Evolutionary conservation across 2,797 vertebrate species (phyloP).

Genomic region (Balearica regulorum): DNA sequence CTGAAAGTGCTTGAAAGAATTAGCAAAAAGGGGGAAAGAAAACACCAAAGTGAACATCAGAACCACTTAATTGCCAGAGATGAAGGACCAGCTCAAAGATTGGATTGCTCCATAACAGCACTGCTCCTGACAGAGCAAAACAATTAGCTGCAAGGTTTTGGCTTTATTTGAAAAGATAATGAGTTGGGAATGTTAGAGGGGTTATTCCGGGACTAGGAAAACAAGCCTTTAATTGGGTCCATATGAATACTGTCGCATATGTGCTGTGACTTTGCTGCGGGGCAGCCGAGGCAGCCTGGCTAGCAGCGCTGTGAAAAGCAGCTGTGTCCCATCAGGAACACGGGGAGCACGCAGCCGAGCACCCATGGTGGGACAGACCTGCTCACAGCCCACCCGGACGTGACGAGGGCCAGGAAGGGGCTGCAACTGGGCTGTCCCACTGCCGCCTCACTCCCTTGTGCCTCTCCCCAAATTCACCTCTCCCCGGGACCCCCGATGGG

Average conservation of each 20-base stretch:
- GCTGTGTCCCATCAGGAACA: slow-evolving; percentile 6
- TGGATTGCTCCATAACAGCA: slow-evolving; percentile 24
- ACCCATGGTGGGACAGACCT: not conserved
- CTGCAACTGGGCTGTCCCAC: not conserved
- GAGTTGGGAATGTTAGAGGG: slow-evolving; percentile 38
- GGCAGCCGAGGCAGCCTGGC: not conserved
- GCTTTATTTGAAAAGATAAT: slow-evolving; percentile 55
- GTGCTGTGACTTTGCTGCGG: slow-evolving; percentile 1
- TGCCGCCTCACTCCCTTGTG: rapidly evolving
- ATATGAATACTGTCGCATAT: slow-evolving; percentile 66
- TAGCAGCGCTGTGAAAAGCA: slow-evolving; percentile 27
- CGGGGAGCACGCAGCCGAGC: not conserved
- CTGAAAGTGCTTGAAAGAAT: slow-evolving; percentile 33
- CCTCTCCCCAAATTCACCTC: not conserved
- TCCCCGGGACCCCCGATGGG: rapidly evolving
- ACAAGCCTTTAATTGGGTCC: slow-evolving; percentile 75
- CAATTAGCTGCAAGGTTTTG: slow-evolving; percentile 63
- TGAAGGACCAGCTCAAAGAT: slow-evolving; percentile 40
- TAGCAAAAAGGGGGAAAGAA: slow-evolving; percentile 2
- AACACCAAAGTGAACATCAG: slow-evolving; percentile 60
- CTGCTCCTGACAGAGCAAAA: slow-evolving; percentile 24
- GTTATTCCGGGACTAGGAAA: slow-evolving; percentile 74
- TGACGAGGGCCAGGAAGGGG: not conserved
- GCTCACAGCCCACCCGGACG: not conserved
- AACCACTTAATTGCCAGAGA: slow-evolving; percentile 42